Conservation (phyloP, 2,888 invertebrate species). For the Brenthis hecate region DNA sequence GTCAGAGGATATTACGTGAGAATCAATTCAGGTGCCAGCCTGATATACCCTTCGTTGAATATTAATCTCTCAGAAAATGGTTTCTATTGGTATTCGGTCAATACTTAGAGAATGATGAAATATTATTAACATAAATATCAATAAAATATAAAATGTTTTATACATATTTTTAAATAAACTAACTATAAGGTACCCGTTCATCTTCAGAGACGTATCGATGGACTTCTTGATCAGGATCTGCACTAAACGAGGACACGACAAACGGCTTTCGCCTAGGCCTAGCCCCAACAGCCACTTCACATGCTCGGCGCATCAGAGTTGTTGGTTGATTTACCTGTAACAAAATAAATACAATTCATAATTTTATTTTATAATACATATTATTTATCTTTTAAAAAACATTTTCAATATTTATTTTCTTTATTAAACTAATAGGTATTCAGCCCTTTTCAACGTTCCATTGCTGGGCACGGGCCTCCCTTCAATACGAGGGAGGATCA, state of each 20-base stretch:
- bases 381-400: no score
- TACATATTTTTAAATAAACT: slow-evolving; percentile 37
- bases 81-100: slow-evolving; percentile 24
- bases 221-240: slow-evolving; percentile 53
- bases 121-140: neutral
- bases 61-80: slow-evolving; percentile 60
- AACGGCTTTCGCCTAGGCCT: slow-evolving; percentile 61
- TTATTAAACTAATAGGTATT: no score
- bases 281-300: slow-evolving; percentile 64
- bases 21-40: slow-evolving; percentile 73
- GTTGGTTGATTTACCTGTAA: slow-evolving; percentile 67
- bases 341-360: slow-evolving; percentile 29
- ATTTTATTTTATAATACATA: no score
- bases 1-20: slow-evolving; percentile 76
- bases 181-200: slow-evolving; percentile 61
- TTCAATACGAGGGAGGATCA: no score
- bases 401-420: no score
- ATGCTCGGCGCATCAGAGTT: slow-evolving; percentile 66
- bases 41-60: slow-evolving; percentile 58
- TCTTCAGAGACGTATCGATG: slow-evolving; percentile 60
- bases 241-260: slow-evolving; percentile 51
- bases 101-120: slow-evolving; percentile 3
- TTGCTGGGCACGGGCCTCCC: no score
- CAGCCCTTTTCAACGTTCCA: no score
- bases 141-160: neutral